A percentile compares a stretch with the other conserved stretches of the same genome.
These are phyloP conservation scores for Phrynocephalus forsythii DNA, from an alignment of 2,797 vertebrate genomes.

Conservation along the genomic window DNA sequence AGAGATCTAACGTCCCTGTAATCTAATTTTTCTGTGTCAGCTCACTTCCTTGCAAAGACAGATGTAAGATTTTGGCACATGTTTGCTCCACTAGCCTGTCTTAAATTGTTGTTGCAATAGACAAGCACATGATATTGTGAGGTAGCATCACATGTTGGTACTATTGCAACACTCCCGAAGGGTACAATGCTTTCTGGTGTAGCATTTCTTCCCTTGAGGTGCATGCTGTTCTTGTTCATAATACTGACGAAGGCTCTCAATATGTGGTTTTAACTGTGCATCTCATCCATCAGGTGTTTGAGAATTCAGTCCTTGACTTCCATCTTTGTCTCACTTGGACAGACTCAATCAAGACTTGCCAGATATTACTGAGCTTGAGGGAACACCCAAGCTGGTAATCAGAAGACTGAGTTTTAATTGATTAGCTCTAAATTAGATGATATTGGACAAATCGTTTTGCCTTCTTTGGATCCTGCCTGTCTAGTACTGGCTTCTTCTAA, in stretches of 20 bases:
- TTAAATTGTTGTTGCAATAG: neutral
- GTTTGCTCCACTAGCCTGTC: neutral
- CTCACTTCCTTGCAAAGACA: neutral
- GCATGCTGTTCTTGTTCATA: neutral
- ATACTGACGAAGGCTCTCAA: neutral
- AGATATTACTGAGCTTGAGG: neutral
- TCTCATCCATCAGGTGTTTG: neutral
- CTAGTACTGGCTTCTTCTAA: neutral
- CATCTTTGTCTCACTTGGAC: neutral
- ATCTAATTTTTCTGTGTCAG: neutral
- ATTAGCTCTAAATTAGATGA: neutral
- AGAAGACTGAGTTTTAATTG: neutral
- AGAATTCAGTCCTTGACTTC: neutral
- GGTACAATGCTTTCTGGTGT: neutral
- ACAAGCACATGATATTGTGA: neutral
- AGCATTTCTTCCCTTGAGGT: neutral
- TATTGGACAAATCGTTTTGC: neutral
- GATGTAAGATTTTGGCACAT: neutral
- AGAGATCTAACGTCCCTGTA: neutral
- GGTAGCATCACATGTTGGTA: neutral
- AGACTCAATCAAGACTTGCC: neutral
- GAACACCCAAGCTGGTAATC: rapidly evolving
- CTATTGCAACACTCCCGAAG: neutral
- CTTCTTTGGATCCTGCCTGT: neutral
- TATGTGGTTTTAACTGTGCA: neutral